Evolutionary conservation across 2,797 vertebrate species (phyloP).

Genomic region (Phataginus tetradactyla): DNA sequence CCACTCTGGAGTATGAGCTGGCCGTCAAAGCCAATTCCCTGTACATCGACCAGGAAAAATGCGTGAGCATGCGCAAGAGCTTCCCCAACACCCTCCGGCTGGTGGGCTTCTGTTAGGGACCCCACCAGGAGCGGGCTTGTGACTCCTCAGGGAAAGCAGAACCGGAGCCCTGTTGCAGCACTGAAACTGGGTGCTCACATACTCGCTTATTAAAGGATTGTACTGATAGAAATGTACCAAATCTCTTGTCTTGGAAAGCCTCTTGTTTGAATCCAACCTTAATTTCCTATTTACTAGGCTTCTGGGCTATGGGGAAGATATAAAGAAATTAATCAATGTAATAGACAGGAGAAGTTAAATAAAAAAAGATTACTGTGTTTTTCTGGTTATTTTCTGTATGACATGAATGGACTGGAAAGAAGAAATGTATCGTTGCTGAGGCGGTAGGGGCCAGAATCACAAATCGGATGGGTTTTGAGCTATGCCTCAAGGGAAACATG

Average conservation of each 20-base stretch:
- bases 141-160: accelerated
- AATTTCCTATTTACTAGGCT: not conserved
- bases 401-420: not conserved
- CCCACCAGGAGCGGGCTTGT: accelerated
- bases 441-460: not conserved
- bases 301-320: not conserved
- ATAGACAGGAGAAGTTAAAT: not conserved
- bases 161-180: not conserved
- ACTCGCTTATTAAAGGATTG: slow-evolving; percentile 62
- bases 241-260: not conserved
- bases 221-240: not conserved
- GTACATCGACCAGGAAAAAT: slow-evolving; percentile 96
- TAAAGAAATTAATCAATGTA: not conserved
- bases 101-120: slow-evolving; percentile 89
- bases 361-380: not conserved
- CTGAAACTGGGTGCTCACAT: not conserved
- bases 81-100: slow-evolving; percentile 93
- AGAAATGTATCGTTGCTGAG: not conserved
- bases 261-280: slow-evolving; percentile 18
- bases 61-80: slow-evolving; percentile 95
- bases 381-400: not conserved
- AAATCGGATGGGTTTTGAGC: not conserved
- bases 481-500: not conserved
- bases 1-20: slow-evolving; percentile 93
- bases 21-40: slow-evolving; percentile 95